phyloP scores from a whole-genome alignment of 2,113 vertebrate genomes.

The Menura novaehollandiae region DNA sequence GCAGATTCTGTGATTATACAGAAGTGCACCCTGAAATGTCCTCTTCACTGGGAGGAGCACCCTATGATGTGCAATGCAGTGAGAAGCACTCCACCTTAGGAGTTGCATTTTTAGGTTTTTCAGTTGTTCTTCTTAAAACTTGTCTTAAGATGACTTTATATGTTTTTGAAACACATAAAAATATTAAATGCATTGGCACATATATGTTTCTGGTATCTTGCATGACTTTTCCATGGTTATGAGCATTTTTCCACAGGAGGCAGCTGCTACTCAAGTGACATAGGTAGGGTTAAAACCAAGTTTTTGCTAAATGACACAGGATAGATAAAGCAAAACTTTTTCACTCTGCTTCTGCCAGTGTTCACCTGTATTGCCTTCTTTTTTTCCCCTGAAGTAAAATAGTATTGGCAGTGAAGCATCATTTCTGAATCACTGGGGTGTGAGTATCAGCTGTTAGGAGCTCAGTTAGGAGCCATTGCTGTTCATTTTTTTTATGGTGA shows the following conservation, averaged over 20 bases:
- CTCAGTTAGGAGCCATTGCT: not conserved
- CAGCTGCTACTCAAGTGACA: not conserved
- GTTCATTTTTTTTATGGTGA: not conserved
- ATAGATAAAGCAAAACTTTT: not conserved
- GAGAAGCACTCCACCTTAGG: not conserved
- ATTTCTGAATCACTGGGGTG: not conserved
- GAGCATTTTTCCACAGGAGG: not conserved
- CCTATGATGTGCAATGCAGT: too few species aligned
- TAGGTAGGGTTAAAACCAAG: not conserved
- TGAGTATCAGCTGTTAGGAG: not conserved
- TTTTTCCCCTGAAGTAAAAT: not conserved
- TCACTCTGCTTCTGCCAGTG: not conserved
- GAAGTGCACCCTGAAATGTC: fast-evolving
- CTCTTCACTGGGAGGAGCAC: not conserved
- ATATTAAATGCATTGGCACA: not conserved
- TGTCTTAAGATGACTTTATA: not conserved
- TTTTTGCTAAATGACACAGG: not conserved
- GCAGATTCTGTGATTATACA: not conserved
- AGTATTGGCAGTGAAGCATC: not conserved
- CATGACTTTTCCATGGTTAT: not conserved
- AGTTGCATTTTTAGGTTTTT: not conserved
- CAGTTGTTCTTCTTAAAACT: not conserved
- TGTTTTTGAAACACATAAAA: not conserved
- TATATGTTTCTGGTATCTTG: not conserved
- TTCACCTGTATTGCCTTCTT: not conserved